Base-by-base conservation (phyloP, 2,797 vertebrate species). In the Esox masquinongy region DNA sequence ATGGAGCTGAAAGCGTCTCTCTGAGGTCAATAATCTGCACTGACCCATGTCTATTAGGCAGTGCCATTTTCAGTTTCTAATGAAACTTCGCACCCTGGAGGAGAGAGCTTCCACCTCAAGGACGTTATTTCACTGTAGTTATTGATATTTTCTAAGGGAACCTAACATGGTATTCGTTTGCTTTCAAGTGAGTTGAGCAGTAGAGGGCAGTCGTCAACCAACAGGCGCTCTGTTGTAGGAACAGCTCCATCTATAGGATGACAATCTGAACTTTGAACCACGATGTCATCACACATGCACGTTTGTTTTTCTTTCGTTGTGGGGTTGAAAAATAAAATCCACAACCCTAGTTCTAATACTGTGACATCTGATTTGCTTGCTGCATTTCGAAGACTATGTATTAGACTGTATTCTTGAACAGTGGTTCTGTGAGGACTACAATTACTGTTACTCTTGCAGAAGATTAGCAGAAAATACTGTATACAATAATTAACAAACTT, bases 151-250 rank as follows among this genome's bases (percentile, higher is more conserved):
- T 39, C 31, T 64, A 22, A 31, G 34, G 36, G 17, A 68, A 19
- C 17, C 1, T 36, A 68, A n/a, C 17, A 3, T 7, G 9, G 22
- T 9, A 17, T 19, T 24, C 11, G 17, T 43, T 19, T n/a, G 34
- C 11, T 7, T 49, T 26, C 14, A 3, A 59, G n/a, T 51, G 26
- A n/a, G 53, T 12, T 15, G 22, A 19, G 17, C 91, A 92, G 84
- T 83, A 91, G 91, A 77, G 88, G 88, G 91, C 88, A 87, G 88
- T 85, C 86, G 12, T 39, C 15, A 73, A 66, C 85, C 53, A 80
- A 15, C 4, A 8, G 56, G 56, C 53, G 39, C 36, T 1, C 22
- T 0, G 51, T 31, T 0, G 24, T 1, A 50, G 12, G 70, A 51
- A 59, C 0, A 15, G 63, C 11, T 61, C 53, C 70, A 36, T 68